Percentiles rank a stretch among this genome's conserved stretches.
phyloP scores from a whole-genome alignment of 1,140 invertebrate species.

The Saxidomus purpurata region DNA sequence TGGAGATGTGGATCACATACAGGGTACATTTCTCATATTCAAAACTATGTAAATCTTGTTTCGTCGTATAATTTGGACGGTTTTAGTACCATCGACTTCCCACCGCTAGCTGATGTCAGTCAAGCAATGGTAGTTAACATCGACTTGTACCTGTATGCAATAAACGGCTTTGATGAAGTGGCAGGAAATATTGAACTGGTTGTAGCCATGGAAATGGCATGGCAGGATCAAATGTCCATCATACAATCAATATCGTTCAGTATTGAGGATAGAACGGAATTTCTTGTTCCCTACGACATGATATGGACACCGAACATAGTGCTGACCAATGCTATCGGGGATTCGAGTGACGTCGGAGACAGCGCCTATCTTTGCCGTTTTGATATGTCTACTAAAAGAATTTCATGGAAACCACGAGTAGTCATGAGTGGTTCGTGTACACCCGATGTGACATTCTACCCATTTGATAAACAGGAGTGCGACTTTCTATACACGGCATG shows the following conservation, averaged over 20 bases:
- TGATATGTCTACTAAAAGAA: constrained; percentile 9
- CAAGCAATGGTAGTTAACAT: constrained; percentile 41
- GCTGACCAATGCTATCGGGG: constrained; percentile 56
- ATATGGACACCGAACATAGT: constrained; percentile 67
- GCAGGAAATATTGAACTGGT: constrained; percentile 66
- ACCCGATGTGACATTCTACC: constrained; percentile 63
- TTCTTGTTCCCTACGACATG: constrained; percentile 49
- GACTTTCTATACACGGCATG: constrained; percentile 57
- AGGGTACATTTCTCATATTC: constrained; percentile 51
- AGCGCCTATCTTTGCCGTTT: constrained; percentile 39
- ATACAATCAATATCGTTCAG: constrained; percentile 37
- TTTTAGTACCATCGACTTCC: constrained; percentile 33
- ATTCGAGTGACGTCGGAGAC: constrained; percentile 51
- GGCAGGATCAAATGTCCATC: constrained; percentile 58
- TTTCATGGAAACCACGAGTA: constrained; percentile 61
- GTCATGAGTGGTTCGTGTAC: constrained; percentile 58
- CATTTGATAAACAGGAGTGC: constrained; percentile 67
- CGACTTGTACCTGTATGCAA: constrained; percentile 19
- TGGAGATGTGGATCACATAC: not conserved
- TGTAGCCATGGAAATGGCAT: constrained; percentile 59
- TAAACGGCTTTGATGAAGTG: constrained; percentile 68
- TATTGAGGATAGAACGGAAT: constrained; percentile 7
- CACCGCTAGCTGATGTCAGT: constrained; percentile 5
- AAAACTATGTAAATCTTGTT: constrained; percentile 61
- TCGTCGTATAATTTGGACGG: constrained; percentile 46